These are phyloP conservation scores for Brenthis ino DNA, from an alignment of 2,888 invertebrate genomes.

Conservation along the genomic window DNA sequence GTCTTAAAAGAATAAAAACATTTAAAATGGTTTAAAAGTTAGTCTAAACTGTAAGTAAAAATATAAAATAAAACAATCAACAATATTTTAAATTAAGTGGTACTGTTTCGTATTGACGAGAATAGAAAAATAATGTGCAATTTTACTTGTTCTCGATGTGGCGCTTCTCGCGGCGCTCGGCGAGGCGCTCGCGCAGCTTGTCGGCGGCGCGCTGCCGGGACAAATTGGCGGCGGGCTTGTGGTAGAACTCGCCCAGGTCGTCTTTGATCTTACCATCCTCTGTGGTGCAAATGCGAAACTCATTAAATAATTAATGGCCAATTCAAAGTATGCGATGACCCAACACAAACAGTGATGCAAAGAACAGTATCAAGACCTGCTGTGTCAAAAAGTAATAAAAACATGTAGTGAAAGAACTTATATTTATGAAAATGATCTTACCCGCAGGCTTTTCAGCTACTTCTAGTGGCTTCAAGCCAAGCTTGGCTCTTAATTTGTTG, in stretches of 20 bases:
- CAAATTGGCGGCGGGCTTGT: slow-evolving; percentile 63
- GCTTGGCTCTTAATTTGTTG: slow-evolving; percentile 93
- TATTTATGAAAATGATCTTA: slow-evolving; percentile 40
- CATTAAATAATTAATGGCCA: not conserved
- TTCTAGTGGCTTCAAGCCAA: slow-evolving; percentile 96
- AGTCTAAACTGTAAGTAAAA: not conserved
- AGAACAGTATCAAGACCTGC: not conserved
- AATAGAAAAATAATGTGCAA: not conserved
- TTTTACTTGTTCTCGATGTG: slow-evolving; percentile 88
- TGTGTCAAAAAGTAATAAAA: not conserved
- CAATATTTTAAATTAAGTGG: no score
- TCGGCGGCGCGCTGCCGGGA: slow-evolving; percentile 85
- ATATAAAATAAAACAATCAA: not conserved
- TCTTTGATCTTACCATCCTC: slow-evolving; percentile 79
- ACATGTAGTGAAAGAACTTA: not conserved
- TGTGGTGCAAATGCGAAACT: slow-evolving; percentile 33
- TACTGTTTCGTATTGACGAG: not conserved
- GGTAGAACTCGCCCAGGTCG: slow-evolving; percentile 91
- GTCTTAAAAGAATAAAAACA: slow-evolving; percentile 16
- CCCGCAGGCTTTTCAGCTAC: slow-evolving; percentile 75
- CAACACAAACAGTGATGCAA: no score
- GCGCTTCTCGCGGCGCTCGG: slow-evolving; percentile 94
- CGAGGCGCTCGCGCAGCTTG: slow-evolving; percentile 96
- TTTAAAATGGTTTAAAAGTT: no score
- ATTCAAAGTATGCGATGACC: no score